phyloP scores from a whole-genome alignment of 2,888 invertebrate species.

The Volucella inflata region DNA sequence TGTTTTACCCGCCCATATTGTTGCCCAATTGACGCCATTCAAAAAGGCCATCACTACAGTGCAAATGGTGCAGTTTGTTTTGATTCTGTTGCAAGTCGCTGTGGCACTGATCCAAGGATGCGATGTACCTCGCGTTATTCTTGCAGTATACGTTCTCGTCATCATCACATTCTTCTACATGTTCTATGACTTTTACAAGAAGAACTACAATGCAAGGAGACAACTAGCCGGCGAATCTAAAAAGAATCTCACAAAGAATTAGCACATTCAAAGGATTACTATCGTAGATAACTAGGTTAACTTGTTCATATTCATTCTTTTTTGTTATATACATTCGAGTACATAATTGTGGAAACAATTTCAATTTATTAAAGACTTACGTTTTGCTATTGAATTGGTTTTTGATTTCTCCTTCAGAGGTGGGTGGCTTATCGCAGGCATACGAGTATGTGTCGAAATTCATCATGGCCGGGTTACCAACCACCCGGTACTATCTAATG shows the following conservation, averaged over 20 bases:
- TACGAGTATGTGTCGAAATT: too few species aligned
- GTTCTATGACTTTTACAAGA: slow-evolving; percentile 89
- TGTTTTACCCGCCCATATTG: slow-evolving; percentile 85
- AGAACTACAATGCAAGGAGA: slow-evolving; percentile 78
- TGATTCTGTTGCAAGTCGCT: slow-evolving; percentile 86
- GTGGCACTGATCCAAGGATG: slow-evolving; percentile 86
- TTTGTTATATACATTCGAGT: too few species aligned
- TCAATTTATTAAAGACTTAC: too few species aligned
- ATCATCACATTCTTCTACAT: slow-evolving; percentile 88
- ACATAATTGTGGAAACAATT: too few species aligned
- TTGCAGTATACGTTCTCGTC: slow-evolving; percentile 86
- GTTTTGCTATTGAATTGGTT: too few species aligned
- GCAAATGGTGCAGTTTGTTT: slow-evolving; percentile 89
- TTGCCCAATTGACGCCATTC: slow-evolving; percentile 85
- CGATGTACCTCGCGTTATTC: slow-evolving; percentile 84
- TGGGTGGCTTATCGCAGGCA: too few species aligned
- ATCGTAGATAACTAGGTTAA: slow-evolving; percentile 6
- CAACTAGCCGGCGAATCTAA: slow-evolving; percentile 19
- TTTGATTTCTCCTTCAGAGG: too few species aligned
- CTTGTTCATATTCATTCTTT: not conserved
- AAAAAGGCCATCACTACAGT: slow-evolving; percentile 87
- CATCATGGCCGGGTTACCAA: too few species aligned
- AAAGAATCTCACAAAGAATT: slow-evolving; percentile 5
- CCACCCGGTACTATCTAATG: too few species aligned
- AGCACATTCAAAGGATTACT: not conserved